Conservation (phyloP, 1,140 invertebrate genomes). For the Drosophila ficusphila region DNA sequence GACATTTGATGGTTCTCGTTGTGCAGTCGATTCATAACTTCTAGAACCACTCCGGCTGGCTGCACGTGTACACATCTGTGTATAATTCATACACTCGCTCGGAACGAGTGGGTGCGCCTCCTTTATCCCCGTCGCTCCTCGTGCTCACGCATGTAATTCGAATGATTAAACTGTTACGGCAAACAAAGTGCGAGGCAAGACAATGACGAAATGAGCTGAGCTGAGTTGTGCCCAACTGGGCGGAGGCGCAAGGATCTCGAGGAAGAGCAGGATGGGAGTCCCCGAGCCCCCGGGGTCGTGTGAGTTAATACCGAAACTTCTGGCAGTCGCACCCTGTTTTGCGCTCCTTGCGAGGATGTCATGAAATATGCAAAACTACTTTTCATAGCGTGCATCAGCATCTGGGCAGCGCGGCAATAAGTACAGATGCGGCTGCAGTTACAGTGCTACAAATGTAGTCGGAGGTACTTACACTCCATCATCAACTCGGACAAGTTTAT, state of each 20-base stretch:
- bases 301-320: constrained; percentile 67
- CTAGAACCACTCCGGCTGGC: constrained; percentile 2
- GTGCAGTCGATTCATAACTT: background rate
- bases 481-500: constrained; percentile 25
- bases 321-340: constrained; percentile 48
- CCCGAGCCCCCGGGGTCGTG: constrained; percentile 54
- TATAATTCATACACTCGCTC: constrained; percentile 40
- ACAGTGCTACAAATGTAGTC: constrained; percentile 32
- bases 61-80: constrained; percentile 12
- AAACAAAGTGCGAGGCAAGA: constrained; percentile 71
- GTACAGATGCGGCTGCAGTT: constrained; percentile 49
- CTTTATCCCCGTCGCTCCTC: background rate
- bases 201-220: constrained; percentile 72
- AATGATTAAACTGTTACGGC: constrained; percentile 75
- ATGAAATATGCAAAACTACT: constrained; percentile 78
- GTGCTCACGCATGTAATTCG: constrained; percentile 61
- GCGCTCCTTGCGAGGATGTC: constrained; percentile 16
- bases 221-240: constrained; percentile 25
- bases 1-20: background rate
- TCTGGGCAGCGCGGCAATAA: constrained; percentile 36
- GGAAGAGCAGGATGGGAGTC: background rate
- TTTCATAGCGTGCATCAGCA: constrained; percentile 49
- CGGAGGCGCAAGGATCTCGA: constrained; percentile 13
- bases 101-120: background rate
- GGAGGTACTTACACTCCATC: constrained; percentile 26